phyloP scores from a whole-genome alignment of 2,113 vertebrate genomes.

The Takifugu flavidus region DNA sequence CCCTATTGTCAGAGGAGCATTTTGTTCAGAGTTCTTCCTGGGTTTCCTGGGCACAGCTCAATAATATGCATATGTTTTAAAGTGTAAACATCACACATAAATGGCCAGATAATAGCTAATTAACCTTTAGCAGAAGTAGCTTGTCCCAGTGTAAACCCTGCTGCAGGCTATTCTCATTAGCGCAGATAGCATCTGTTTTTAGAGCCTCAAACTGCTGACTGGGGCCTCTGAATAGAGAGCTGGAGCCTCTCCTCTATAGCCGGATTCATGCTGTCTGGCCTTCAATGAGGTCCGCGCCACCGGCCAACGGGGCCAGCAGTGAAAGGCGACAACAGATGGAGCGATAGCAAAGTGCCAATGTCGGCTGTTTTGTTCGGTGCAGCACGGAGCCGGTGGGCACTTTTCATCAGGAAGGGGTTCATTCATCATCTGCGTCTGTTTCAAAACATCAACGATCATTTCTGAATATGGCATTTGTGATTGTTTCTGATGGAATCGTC shows the following conservation, averaged over 20 bases:
- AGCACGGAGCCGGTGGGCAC: background rate
- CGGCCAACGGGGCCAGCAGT: slow-evolving; percentile 21
- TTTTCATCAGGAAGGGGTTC: background rate
- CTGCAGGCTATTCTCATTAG: slow-evolving; percentile 35
- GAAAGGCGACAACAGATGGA: slow-evolving; percentile 26
- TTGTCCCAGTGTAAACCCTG: slow-evolving; percentile 27
- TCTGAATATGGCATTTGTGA: too few species aligned
- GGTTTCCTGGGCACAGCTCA: too few species aligned
- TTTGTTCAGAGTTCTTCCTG: too few species aligned
- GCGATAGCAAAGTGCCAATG: slow-evolving; percentile 27
- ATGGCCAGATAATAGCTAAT: background rate
- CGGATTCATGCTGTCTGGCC: slow-evolving; percentile 36
- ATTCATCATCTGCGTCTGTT: background rate
- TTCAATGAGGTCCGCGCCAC: slow-evolving; percentile 12
- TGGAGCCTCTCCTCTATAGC: slow-evolving; percentile 42
- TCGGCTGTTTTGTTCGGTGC: slow-evolving; percentile 9
- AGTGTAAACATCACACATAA: background rate
- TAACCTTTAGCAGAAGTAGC: slow-evolving; percentile 1
- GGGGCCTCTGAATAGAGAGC: slow-evolving; percentile 49
- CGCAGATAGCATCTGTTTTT: slow-evolving; percentile 58
- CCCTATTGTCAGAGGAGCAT: background rate
- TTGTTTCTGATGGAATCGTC: too few species aligned
- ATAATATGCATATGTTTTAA: background rate
- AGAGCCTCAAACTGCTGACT: slow-evolving; percentile 57
- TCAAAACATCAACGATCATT: background rate